Percentiles rank a stretch among this genome's conserved stretches.
phyloP scores from a whole-genome alignment of 2,113 vertebrate species.

The Chaetodon trifascialis region DNA sequence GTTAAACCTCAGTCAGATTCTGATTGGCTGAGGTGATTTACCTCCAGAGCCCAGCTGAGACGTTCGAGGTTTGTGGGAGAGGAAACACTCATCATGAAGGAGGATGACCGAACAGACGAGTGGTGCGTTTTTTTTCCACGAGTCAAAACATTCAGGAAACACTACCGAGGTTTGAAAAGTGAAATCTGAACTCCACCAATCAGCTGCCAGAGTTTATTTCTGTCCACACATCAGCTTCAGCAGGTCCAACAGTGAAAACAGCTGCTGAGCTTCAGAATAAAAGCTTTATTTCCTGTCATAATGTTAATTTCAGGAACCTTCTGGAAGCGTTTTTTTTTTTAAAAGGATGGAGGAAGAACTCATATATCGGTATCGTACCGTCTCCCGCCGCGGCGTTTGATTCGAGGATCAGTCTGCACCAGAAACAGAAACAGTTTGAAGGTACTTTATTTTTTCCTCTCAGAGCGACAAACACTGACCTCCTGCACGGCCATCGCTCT shows the following conservation, averaged over 20 bases:
- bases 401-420: neutral
- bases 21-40: conserved; percentile 32
- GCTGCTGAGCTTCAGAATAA: conserved; percentile 42
- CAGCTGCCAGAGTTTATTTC: neutral
- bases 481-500: neutral
- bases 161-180: neutral
- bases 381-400: neutral
- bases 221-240: neutral
- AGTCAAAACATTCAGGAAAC: conserved; percentile 1
- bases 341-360: neutral
- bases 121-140: neutral
- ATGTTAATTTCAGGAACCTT: conserved; percentile 41
- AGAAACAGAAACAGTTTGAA: neutral
- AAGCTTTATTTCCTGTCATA: conserved; percentile 47
- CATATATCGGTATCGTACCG: neutral
- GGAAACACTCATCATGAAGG: neutral
- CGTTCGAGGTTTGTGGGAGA: conserved; percentile 20
- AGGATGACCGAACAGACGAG: neutral
- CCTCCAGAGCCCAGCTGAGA: neutral
- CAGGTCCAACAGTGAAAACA: neutral
- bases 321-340: neutral
- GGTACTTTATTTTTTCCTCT: conserved; percentile 21
- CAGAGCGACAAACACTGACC: conserved; percentile 6
- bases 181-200: neutral
- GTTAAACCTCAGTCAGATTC: conserved; percentile 19